Evolutionary conservation across 2,888 invertebrate genomes (phyloP).

Genomic region (Hypselothyrea guttata): DNA sequence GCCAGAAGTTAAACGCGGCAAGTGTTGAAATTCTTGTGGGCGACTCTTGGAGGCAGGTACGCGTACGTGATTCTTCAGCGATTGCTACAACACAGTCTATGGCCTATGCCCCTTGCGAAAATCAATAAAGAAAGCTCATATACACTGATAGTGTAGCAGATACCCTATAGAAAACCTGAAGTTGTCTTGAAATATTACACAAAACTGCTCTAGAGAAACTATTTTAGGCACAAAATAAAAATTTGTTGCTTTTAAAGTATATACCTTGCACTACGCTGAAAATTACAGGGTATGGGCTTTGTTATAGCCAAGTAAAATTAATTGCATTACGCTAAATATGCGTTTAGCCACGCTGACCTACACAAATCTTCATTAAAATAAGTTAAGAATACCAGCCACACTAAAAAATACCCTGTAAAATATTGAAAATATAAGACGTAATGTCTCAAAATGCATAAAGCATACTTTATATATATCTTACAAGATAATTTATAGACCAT

Average conservation of each 20-base stretch:
- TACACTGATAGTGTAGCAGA: neutral
- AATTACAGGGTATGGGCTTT: neutral
- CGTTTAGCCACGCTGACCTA: too few relatives aligned
- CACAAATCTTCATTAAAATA: too few relatives aligned
- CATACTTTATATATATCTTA: too few relatives aligned
- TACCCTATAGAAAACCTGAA: neutral
- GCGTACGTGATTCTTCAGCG: slow-evolving; percentile 65
- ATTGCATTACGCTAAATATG: too few relatives aligned
- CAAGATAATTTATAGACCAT: too few relatives aligned
- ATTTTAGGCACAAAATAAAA: neutral
- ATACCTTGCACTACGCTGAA: neutral
- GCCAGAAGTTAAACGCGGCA: neutral
- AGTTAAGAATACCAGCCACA: neutral
- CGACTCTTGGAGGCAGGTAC: slow-evolving; percentile 29
- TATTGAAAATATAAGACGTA: too few relatives aligned
- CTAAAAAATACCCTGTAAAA: neutral
- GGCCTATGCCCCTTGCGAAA: slow-evolving; percentile 23
- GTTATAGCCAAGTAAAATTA: too few relatives aligned
- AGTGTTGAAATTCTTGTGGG: slow-evolving; percentile 8
- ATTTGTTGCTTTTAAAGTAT: neutral
- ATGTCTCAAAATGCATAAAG: too few relatives aligned
- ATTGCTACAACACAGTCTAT: slow-evolving; percentile 42
- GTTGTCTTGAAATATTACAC: too few relatives aligned
- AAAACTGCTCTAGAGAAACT: too few relatives aligned
- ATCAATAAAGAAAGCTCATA: slow-evolving; percentile 32